Conservation (phyloP, 1,140 invertebrate genomes). For the Pseudomyrmex pallidus region DNA sequence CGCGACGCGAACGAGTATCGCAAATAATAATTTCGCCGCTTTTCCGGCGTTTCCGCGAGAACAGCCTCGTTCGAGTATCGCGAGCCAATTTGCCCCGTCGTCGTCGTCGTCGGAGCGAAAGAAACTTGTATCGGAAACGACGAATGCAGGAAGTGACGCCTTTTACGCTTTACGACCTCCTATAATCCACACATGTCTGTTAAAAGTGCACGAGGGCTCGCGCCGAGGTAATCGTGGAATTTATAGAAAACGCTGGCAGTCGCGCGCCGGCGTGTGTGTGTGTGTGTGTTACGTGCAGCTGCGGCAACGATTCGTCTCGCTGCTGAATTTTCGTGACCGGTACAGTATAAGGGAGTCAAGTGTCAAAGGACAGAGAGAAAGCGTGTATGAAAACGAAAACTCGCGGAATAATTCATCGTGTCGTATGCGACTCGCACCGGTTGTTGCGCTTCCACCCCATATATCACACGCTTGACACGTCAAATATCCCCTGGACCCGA, state of each 20-base stretch:
- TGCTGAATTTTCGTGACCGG: constrained; percentile 1
- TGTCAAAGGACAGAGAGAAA: constrained; percentile 13
- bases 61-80: constrained; percentile 11
- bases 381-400: background rate
- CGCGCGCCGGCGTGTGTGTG: too few species aligned
- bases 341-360: background rate
- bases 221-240: constrained; percentile 35
- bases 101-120: background rate
- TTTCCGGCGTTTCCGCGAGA: background rate
- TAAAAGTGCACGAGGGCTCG: constrained; percentile 17
- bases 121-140: constrained; percentile 4
- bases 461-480: background rate
- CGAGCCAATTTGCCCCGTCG: constrained; percentile 18
- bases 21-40: constrained; percentile 58
- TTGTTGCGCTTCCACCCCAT: background rate
- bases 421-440: too few species aligned
- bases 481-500: background rate
- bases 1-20: constrained; percentile 47
- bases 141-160: background rate
- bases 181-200: constrained; percentile 45
- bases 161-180: constrained; percentile 38
- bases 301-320: constrained; percentile 6
- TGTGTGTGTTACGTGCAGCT: background rate
- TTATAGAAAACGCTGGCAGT: background rate
- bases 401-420: background rate